Conservation (phyloP, 1,140 invertebrate species). For the Apolygus lucorum region DNA sequence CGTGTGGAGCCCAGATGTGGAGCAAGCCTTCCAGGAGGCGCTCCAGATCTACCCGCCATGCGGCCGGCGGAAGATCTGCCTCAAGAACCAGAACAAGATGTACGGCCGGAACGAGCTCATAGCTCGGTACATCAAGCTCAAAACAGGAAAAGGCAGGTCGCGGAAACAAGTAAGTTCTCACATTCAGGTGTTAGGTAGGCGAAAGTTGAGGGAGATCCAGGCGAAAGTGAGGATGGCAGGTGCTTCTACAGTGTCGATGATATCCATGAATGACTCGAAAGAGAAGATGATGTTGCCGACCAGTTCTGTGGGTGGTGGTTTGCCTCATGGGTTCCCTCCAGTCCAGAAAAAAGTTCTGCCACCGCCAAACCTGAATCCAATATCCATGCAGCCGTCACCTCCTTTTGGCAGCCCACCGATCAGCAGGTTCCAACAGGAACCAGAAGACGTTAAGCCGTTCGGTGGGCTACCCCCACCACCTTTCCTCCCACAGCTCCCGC, state of each 20-base stretch:
- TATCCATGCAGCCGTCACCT: slow-evolving; percentile 51
- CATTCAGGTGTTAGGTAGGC: slow-evolving; percentile 95
- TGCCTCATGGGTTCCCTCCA: slow-evolving; percentile 37
- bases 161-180: slow-evolving; percentile 98
- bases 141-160: slow-evolving; percentile 97
- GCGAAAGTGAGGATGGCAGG: slow-evolving; percentile 93
- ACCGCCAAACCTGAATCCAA: slow-evolving; percentile 55
- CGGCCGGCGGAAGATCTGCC: slow-evolving; percentile 96
- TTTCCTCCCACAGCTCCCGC: slow-evolving; percentile 49
- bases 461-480: slow-evolving; percentile 56
- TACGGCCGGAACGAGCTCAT: slow-evolving; percentile 79
- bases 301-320: slow-evolving; percentile 3
- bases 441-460: slow-evolving; percentile 27
- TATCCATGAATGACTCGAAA: neutral
- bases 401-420: slow-evolving; percentile 64
- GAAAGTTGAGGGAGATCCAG: slow-evolving; percentile 94
- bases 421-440: slow-evolving; percentile 49
- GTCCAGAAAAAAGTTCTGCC: slow-evolving; percentile 42
- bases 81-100: slow-evolving; percentile 99
- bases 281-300: neutral
- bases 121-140: slow-evolving; percentile 96
- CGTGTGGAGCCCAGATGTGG: slow-evolving; percentile 99
- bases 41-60: slow-evolving; percentile 99
- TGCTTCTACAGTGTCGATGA: slow-evolving; percentile 35
- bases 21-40: slow-evolving; percentile 99